Evolutionary conservation across 2,888 invertebrate species (phyloP), one percentile per base, ranked within the genome.

Genomic region (Deilephila porcellus): DNA sequence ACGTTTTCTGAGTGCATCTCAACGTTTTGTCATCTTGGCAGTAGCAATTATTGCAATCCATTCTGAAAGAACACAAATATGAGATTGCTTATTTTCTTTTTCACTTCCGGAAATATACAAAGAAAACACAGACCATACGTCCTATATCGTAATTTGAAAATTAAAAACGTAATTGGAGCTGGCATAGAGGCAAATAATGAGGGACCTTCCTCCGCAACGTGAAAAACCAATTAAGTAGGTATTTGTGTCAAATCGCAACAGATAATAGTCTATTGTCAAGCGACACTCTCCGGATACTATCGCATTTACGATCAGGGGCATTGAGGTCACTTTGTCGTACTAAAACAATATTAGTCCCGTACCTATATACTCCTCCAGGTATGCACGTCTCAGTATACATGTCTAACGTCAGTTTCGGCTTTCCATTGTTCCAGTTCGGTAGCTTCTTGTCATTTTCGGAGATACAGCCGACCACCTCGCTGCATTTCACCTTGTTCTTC

Each of bases 31-130:
- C 88, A 0, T 75, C 7, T 72, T 90, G 90, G 73, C 93, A 94
- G 77, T 88, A 89, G 74, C 93, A 94, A 52, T 81, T 82, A 78
- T 94, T 94, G 83, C 93, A 94, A 70, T 90, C 80, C 2, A 83
- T 76, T 34, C 93, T 93, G 81, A 5, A 84, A 79, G 25, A 45
- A 59, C 14, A 45, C 11, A 11, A 45, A 45, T 25, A 25, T 25
- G 25, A 25, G 25, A 25, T 25, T 25, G 25, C 25, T 25, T 25
- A 25, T 25, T 25, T 25, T 7, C 0, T 37, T 37, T 37, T 37
- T 5, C 6, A 7, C 8, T 1, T 37, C 37, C 6, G 6, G 1
- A 1, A 37, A 37, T 37, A 1, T 6, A 7, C 37, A 37, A 37
- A 37, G 37, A 7, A 37, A 7, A 37, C 4, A 6, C 6, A 37